Evolutionary conservation across 2,113 vertebrate genomes (phyloP).

Genomic region (Indri indri): DNA sequence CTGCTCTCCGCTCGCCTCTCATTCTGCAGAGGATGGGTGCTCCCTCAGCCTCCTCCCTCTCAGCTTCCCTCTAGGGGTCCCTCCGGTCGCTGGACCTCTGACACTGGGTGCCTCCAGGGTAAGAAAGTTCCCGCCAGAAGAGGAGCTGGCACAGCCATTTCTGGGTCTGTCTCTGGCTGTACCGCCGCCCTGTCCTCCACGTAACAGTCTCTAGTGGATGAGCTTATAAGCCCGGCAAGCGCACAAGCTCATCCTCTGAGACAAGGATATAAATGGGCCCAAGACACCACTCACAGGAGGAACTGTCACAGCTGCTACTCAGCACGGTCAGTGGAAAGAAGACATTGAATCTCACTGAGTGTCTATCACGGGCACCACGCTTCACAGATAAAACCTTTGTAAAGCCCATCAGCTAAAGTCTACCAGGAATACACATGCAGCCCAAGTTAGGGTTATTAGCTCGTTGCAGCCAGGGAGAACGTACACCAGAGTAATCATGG

Average conservation of each 20-base stretch:
- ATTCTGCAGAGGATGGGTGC: background rate
- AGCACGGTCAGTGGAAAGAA: background rate
- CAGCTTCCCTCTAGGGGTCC: background rate
- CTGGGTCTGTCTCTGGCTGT: background rate
- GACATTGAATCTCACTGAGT: background rate
- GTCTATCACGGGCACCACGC: rapidly evolving
- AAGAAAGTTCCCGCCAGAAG: background rate
- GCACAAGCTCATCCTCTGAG: background rate
- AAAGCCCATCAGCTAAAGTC: background rate
- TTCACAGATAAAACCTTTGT: background rate
- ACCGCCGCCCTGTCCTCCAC: background rate
- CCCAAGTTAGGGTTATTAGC: background rate
- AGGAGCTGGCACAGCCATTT: background rate
- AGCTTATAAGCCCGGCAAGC: background rate
- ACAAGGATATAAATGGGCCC: background rate
- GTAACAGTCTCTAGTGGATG: background rate
- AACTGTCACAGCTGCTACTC: background rate
- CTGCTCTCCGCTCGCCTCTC: background rate
- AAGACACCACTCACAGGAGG: rapidly evolving
- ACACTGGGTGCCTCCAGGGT: background rate
- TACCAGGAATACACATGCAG: background rate
- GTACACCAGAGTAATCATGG: background rate
- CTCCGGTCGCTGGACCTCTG: background rate
- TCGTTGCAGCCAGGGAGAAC: background rate
- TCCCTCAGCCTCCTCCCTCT: background rate